Base-by-base conservation (phyloP, 53 echinoderm and acorn worm genomes). In the Hippasteria phrygiana region DNA sequence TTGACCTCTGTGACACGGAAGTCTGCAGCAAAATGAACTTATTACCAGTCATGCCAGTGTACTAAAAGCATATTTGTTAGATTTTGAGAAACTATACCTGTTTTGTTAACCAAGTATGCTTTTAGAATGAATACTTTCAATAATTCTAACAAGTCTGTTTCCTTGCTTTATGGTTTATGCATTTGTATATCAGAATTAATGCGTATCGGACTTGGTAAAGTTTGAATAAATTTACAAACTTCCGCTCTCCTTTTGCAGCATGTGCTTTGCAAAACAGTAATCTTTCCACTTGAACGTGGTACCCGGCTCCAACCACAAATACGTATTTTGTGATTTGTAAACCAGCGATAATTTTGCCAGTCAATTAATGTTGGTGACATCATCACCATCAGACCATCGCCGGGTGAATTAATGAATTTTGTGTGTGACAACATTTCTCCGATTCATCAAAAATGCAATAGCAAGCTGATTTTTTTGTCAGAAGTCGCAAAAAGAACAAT, bases 361-460 rank as follows among this genome's bases (percentile, higher is more conserved):
- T 9, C 48, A 48, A 14, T 35, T 7, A 34, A 67, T 18, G 37
- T 5, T 18, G 69, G 17, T 67, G 69, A 67, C 69, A 67, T 67
- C 69, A 67, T 36, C 69, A 26, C 17, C 59, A 37, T 37, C 69
- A 12, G 69, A 35, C 16, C n/a, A 26, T 59, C 22, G 20, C 46
- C 59, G 59, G 10, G 3, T 32, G 65, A 22, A 36, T 13, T 33
- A 48, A 7, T 28, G 7, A 26, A 29, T 33, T 67, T 8, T 13
- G 18, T 24, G 65, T 65, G 34, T 5, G 29, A 31, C 27, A 3
- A 33, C 14, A 59, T 76, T 76, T 76, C 24, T 53, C 76, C 34
- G 76, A 76, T 76, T 76, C 51, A 53, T 53, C 51, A 76, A 76
- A 79, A 79, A 79, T 79, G 79, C 55, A 20, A 10, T 22, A 79